Percentiles rank a stretch among this genome's conserved stretches.
These are phyloP conservation scores for Pelodiscus sinensis DNA, from an alignment of 2,113 vertebrate genomes.

Conservation along the genomic window DNA sequence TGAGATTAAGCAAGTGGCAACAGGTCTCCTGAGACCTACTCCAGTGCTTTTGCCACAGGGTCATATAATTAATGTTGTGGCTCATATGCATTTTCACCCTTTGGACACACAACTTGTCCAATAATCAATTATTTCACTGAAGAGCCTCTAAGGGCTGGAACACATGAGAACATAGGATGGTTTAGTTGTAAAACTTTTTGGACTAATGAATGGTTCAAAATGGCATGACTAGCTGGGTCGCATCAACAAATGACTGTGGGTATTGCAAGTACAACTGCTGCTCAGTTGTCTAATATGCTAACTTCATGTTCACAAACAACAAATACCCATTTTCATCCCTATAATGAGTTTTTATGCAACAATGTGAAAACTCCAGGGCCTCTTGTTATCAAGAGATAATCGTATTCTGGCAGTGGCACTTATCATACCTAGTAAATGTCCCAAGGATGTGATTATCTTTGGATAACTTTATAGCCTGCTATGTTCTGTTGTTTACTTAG, in stretches of 20 bases:
- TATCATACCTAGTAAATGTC: constrained; percentile 36
- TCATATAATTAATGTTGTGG: background rate
- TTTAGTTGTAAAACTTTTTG: background rate
- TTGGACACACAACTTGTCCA: background rate
- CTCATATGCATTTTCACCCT: background rate
- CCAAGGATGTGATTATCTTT: constrained; percentile 67
- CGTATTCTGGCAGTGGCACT: constrained; percentile 19
- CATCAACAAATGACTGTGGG: fast-evolving
- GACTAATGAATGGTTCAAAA: background rate
- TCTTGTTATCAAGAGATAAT: constrained; percentile 69
- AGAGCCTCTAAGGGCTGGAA: background rate
- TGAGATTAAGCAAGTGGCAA: background rate
- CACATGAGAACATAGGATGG: background rate
- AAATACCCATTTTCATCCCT: constrained; percentile 34
- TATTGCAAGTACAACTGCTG: background rate
- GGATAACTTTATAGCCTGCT: constrained; percentile 45
- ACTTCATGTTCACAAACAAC: background rate
- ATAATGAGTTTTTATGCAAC: constrained; percentile 54
- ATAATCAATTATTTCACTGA: background rate
- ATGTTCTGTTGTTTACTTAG: constrained; percentile 39
- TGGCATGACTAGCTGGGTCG: background rate
- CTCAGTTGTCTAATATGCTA: background rate
- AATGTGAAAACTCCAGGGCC: constrained; percentile 41
- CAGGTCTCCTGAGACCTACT: background rate
- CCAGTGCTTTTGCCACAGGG: background rate